Base-by-base conservation (phyloP, 1,140 invertebrate genomes). In the Papilio machaon region DNA sequence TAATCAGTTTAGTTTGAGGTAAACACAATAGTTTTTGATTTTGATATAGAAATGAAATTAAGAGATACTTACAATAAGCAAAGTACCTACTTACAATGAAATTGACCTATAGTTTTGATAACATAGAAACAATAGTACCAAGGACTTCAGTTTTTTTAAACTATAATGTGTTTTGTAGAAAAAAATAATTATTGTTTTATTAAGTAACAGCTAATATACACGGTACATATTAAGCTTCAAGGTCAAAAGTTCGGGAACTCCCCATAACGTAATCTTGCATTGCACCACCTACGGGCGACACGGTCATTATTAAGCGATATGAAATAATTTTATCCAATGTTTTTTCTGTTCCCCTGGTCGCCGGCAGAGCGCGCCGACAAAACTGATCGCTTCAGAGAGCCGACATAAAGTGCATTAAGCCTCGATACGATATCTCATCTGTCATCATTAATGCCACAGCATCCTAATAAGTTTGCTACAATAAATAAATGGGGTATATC, bases 381-480 rank as follows among this genome's bases (percentile, higher is more conserved):
- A 87, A 89, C 85, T 83, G 85, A 87, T 88, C 88, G 84, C 83
- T 85, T 83, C 85, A 83, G 86, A 87, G 84, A 82, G 83, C 87
- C 86, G 88, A 87, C 87, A 90, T 85, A 87, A 85, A 90, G 90
- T 88, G 87, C 91, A 93, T 92, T 92, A 92, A 91, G 87, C 82
- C 87, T 81, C 83, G 88, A 91, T 91, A 91, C 87, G 85, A 85
- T 88, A 89, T 86, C 90, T 90, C 92, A 94, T 94, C 92, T 93
- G 92, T 94, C 93, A 94, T 94, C 91, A 94, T 94, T 94, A 94
- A 94, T 91, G 93, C 93, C 93, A 93, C 85, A 84, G 89, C 87
- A 92, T 93, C 92, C 93, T 94, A 93, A 94, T 94, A 94, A 93
- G 92, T 93, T 93, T 90, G 89, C 88, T 90, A 91, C 89, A 92